These are phyloP conservation scores for Drosophila anomelani DNA, from an alignment of 2,888 invertebrate genomes.

Conservation along the genomic window DNA sequence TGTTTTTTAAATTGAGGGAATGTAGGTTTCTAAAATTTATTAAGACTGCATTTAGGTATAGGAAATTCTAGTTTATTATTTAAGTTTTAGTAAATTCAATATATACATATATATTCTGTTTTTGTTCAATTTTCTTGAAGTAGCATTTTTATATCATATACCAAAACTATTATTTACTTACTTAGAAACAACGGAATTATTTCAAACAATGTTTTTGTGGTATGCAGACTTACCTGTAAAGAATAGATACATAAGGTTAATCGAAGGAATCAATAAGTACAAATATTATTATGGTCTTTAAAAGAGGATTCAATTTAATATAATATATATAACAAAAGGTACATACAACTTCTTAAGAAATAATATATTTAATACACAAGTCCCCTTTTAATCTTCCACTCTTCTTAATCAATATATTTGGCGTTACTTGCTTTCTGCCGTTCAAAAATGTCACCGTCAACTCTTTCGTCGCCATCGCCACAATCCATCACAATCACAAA, in stretches of 20 bases:
- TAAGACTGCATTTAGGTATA: not conserved
- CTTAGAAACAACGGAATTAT: not conserved
- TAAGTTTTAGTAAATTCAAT: not conserved
- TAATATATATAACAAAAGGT: too few relatives aligned
- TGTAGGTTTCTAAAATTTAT: too few relatives aligned
- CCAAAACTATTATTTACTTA: not conserved
- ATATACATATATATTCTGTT: too few relatives aligned
- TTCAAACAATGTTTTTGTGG: not conserved
- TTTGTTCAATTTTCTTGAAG: not conserved
- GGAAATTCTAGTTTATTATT: not conserved
- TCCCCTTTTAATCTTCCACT: not conserved
- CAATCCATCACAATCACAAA: slow-evolving; percentile 74
- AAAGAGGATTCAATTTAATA: too few relatives aligned
- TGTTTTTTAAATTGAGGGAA: not conserved
- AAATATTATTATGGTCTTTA: too few relatives aligned
- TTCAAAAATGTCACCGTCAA: slow-evolving; percentile 49
- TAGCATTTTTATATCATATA: too few relatives aligned
- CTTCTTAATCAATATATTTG: not conserved
- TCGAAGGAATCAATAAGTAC: not conserved
- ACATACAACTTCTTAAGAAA: not conserved
- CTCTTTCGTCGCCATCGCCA: slow-evolving; percentile 54
- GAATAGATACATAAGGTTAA: not conserved
- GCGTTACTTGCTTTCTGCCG: slow-evolving; percentile 1
- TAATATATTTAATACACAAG: not conserved
- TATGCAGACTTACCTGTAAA: slow-evolving; percentile 5